These are phyloP conservation scores for Dreissena polymorpha DNA, from an alignment of 1,140 invertebrate species.

Conservation along the genomic window DNA sequence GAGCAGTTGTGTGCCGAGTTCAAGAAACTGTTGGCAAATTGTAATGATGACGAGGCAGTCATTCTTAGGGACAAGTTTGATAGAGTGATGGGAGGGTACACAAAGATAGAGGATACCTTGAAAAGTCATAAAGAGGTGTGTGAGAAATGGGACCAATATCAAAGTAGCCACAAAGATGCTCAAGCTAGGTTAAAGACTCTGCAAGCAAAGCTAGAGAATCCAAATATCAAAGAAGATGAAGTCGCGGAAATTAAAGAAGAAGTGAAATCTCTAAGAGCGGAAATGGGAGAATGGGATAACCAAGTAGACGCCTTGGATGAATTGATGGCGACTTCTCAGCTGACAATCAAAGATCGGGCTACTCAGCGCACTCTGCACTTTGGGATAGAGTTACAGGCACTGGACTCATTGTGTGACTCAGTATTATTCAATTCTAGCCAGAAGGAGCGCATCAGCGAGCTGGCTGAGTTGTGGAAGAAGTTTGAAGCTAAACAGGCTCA, in stretches of 20 bases:
- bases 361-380: conserved; percentile 74
- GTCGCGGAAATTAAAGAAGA: conserved; percentile 71
- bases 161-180: conserved; percentile 89
- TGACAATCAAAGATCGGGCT: conserved; percentile 75
- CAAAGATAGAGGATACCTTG: conserved; percentile 80
- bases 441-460: conserved; percentile 71
- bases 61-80: conserved; percentile 88
- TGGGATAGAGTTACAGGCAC: conserved; percentile 70
- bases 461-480: conserved; percentile 68
- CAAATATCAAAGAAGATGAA: conserved; percentile 82
- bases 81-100: conserved; percentile 87
- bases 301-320: conserved; percentile 70
- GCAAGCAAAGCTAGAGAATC: conserved; percentile 88
- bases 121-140: conserved; percentile 88
- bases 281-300: conserved; percentile 69
- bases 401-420: conserved; percentile 68
- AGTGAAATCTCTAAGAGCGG: conserved; percentile 66
- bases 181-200: conserved; percentile 89
- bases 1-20: conserved; percentile 85
- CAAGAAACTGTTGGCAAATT: conserved; percentile 86
- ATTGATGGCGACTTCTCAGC: conserved; percentile 69
- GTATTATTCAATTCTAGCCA: conserved; percentile 64
- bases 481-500: conserved; percentile 67
- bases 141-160: conserved; percentile 89
- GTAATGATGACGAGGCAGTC: conserved; percentile 86